phyloP scores from a whole-genome alignment of 2,113 vertebrate species.

The Poeciliopsis occidentalis region DNA sequence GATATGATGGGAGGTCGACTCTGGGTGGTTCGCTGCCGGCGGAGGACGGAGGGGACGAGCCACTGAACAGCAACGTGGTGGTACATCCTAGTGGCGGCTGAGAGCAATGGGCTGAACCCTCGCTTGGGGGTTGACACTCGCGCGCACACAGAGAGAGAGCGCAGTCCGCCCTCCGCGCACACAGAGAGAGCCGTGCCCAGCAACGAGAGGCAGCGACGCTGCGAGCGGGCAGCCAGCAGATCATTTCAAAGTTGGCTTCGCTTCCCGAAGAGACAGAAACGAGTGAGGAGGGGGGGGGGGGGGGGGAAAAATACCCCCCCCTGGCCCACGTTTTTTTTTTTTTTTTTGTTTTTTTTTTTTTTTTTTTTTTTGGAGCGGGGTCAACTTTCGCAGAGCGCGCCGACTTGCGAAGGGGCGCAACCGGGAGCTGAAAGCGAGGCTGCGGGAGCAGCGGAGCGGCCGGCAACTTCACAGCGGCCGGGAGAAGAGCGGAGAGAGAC shows the following conservation, averaged over 20 bases:
- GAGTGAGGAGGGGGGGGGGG: too few species aligned
- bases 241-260: constrained; percentile 49
- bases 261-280: not conserved
- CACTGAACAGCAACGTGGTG: constrained; percentile 79
- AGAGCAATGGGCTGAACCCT: constrained; percentile 81
- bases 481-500: constrained; percentile 2
- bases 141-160: constrained; percentile 60
- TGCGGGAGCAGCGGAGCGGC: constrained; percentile 20
- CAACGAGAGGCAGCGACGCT: constrained; percentile 53
- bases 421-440: constrained; percentile 60
- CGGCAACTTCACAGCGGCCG: constrained; percentile 62
- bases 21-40: constrained; percentile 52
- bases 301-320: too few species aligned
- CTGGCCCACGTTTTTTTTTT: too few species aligned
- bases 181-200: constrained; percentile 49
- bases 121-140: constrained; percentile 77
- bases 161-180: constrained; percentile 51
- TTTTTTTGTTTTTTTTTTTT: not conserved
- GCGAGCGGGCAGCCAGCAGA: constrained; percentile 29
- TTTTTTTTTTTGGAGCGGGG: not conserved
- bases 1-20: constrained; percentile 67
- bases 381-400: constrained; percentile 53
- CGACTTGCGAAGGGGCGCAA: constrained; percentile 53
- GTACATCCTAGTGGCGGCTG: constrained; percentile 85
- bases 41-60: constrained; percentile 52